Percentiles rank a stretch among this genome's conserved stretches.
phyloP scores from a whole-genome alignment of 2,888 invertebrate genomes.

The Lepetodrilus schrolli region DNA sequence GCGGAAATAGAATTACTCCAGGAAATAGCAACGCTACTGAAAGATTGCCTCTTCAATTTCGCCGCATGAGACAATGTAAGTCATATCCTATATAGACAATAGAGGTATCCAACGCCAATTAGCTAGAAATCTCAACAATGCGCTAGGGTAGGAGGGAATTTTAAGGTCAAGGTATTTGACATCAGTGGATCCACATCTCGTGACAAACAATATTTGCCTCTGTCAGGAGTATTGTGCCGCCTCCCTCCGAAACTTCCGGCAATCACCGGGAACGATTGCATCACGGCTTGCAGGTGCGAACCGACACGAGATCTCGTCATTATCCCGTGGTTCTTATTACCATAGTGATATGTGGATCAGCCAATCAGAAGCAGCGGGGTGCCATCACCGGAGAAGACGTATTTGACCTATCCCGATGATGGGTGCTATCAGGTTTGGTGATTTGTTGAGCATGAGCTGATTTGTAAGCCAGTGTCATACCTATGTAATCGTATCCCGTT shows the following conservation, averaged over 20 bases:
- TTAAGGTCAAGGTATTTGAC: constrained; percentile 9
- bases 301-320: constrained; percentile 20
- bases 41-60: not conserved
- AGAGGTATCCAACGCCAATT: not conserved
- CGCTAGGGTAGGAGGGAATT: not conserved
- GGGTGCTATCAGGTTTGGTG: not conserved
- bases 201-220: constrained; percentile 21
- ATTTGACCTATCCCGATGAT: not conserved
- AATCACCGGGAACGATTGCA: constrained; percentile 17
- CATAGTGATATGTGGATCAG: not conserved
- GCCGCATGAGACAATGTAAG: not conserved
- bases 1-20: not conserved
- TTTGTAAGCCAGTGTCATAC: not conserved
- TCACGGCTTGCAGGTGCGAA: constrained; percentile 25
- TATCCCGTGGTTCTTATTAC: constrained; percentile 6
- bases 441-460: not conserved
- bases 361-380: not conserved
- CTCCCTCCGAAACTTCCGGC: constrained; percentile 21
- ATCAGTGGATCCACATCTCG: constrained; percentile 4
- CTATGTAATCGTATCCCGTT: no score
- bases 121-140: constrained; percentile 3
- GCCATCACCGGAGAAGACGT: not conserved
- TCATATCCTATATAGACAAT: constrained; percentile 18
- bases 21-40: not conserved
- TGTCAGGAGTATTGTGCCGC: constrained; percentile 4